phyloP scores from a whole-genome alignment of 2,888 invertebrate genomes.

The Volucella bombylans region DNA sequence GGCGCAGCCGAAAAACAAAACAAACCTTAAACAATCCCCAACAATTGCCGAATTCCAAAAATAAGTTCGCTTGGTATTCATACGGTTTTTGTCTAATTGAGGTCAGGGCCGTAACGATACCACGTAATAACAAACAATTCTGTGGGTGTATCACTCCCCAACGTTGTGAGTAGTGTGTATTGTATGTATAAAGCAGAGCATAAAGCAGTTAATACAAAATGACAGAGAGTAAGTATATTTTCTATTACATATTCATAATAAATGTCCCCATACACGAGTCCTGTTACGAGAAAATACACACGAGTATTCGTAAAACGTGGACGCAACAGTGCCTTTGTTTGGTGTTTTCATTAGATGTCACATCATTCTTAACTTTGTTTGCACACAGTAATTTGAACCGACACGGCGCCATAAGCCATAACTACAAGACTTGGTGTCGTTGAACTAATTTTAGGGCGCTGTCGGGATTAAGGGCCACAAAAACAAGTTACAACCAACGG shows the following conservation, averaged over 20 bases:
- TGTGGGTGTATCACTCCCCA: constrained; percentile 17
- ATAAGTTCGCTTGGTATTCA: constrained; percentile 33
- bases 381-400: constrained; percentile 19
- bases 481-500: neutral
- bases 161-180: constrained; percentile 6
- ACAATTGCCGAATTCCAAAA: constrained; percentile 35
- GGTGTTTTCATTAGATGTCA: neutral
- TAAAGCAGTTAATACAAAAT: neutral
- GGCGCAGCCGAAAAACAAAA: neutral
- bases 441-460: neutral
- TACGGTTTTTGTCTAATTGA: constrained; percentile 38
- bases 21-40: constrained; percentile 5
- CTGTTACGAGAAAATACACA: neutral
- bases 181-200: neutral
- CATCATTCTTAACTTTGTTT: neutral
- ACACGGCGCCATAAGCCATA: constrained; percentile 7
- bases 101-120: constrained; percentile 39
- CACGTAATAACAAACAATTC: neutral
- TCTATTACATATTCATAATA: constrained; percentile 7
- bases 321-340: neutral
- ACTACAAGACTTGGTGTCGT: neutral
- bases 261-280: neutral
- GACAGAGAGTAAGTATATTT: constrained; percentile 14
- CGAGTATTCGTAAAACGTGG: neutral
- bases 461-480: constrained; percentile 18